phyloP scores from a whole-genome alignment of 2,888 invertebrate species.

The Drosophila stalkeri region DNA sequence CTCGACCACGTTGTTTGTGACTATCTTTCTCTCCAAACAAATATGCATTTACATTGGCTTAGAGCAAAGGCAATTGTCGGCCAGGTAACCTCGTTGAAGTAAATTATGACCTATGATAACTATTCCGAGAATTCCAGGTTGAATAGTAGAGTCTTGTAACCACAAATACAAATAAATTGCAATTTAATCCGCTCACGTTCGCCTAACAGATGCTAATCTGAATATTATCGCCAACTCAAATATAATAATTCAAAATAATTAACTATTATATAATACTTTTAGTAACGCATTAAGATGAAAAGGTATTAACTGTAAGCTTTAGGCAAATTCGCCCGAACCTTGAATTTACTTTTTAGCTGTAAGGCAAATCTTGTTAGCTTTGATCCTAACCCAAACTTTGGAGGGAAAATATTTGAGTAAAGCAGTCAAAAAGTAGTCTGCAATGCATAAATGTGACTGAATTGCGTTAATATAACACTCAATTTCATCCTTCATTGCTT shows the following conservation, averaged over 20 bases:
- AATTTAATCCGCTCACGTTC: constrained; percentile 10
- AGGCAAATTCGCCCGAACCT: neutral
- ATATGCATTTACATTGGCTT: constrained; percentile 5
- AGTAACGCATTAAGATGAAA: neutral
- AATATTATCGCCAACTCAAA: neutral
- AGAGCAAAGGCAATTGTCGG: constrained; percentile 5
- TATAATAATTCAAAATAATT: constrained; percentile 1
- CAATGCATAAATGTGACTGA: too few species aligned
- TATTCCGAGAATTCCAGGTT: constrained; percentile 4
- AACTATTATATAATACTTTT: neutral
- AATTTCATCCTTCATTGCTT: too few species aligned
- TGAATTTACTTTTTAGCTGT: neutral
- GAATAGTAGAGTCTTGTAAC: neutral
- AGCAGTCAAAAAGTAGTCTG: too few species aligned
- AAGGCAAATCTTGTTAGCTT: neutral
- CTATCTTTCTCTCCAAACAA: constrained; percentile 5
- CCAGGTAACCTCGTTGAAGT: neutral
- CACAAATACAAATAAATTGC: neutral
- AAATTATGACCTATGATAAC: constrained; percentile 5
- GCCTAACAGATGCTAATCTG: neutral
- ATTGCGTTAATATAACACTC: too few species aligned
- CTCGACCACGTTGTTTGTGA: constrained; percentile 9
- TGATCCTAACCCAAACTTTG: too few species aligned
- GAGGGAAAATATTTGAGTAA: too few species aligned
- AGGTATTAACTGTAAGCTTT: neutral